Percentiles rank a stretch among this genome's conserved stretches.
Conservation (phyloP, 2,113 vertebrate species). For the Nestor notabilis region DNA sequence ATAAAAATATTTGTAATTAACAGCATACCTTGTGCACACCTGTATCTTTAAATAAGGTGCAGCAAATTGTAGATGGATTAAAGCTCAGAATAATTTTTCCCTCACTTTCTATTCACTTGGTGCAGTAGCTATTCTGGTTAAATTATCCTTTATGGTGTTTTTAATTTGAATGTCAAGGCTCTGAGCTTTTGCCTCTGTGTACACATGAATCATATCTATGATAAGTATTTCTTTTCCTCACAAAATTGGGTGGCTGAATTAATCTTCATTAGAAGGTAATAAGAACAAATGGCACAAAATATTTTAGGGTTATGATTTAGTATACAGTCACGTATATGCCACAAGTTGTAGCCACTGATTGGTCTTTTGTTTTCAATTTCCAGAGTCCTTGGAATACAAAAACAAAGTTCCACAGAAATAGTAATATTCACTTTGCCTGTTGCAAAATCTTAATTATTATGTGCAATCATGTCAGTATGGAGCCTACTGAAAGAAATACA, state of each 20-base stretch:
- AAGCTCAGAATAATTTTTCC: neutral
- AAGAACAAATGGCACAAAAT: neutral
- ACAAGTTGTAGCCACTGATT: neutral
- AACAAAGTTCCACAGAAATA: neutral
- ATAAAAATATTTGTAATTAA: neutral
- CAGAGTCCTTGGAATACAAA: neutral
- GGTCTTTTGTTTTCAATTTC: neutral
- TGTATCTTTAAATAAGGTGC: neutral
- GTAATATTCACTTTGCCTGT: neutral
- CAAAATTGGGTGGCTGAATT: conserved; percentile 1
- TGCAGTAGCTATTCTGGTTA: neutral
- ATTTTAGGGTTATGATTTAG: neutral
- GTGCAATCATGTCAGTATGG: neutral
- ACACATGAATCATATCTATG: neutral
- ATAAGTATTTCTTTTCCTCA: neutral
- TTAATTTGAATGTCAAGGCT: conserved; percentile 17
- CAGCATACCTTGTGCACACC: neutral
- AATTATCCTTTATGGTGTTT: conserved; percentile 33
- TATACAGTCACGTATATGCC: neutral
- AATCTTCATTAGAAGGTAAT: neutral
- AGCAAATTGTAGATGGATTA: neutral
- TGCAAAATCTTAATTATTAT: neutral
- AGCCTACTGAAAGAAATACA: neutral
- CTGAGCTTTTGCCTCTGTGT: neutral
- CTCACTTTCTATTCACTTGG: neutral